phyloP scores from a whole-genome alignment of 2,888 invertebrate genomes.

The Encarsia formosa region DNA sequence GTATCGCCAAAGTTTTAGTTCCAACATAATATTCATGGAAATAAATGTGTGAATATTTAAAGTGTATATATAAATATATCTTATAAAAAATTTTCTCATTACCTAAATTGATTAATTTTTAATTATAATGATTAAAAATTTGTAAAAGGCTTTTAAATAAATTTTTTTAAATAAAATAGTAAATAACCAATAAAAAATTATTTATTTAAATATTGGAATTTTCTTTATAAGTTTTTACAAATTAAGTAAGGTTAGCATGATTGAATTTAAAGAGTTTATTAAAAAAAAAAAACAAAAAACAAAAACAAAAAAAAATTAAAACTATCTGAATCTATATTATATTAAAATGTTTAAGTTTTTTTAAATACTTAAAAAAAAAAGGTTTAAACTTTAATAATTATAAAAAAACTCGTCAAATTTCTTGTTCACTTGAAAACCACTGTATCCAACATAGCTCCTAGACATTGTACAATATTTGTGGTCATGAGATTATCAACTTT shows the following conservation, averaged over 20 bases:
- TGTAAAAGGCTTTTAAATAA: slow-evolving; percentile 13
- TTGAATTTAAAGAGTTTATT: too few relatives aligned
- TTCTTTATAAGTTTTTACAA: too few relatives aligned
- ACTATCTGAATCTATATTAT: too few relatives aligned
- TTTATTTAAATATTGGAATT: too few relatives aligned
- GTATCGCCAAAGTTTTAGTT: slow-evolving; percentile 21
- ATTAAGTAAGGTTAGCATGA: too few relatives aligned
- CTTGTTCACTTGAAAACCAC: slow-evolving; percentile 76
- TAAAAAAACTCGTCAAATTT: slow-evolving; percentile 16
- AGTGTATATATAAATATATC: slow-evolving; percentile 25
- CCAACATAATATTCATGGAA: slow-evolving; percentile 18
- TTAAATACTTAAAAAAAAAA: too few relatives aligned
- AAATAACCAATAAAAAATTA: slow-evolving; percentile 37
- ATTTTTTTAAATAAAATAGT: slow-evolving; percentile 32
- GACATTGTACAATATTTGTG: slow-evolving; percentile 94
- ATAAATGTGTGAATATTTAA: slow-evolving; percentile 16
- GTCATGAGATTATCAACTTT: slow-evolving; percentile 96
- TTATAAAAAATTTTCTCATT: slow-evolving; percentile 23
- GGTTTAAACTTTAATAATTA: too few relatives aligned
- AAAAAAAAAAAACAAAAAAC: too few relatives aligned
- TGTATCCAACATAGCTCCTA: slow-evolving; percentile 94
- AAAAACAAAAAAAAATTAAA: too few relatives aligned
- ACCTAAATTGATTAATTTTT: slow-evolving; percentile 2
- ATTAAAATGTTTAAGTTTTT: too few relatives aligned
- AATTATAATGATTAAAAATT: slow-evolving; percentile 3